phyloP scores from a whole-genome alignment of 2,797 vertebrate genomes.

The Babyrousa celebensis region DNA sequence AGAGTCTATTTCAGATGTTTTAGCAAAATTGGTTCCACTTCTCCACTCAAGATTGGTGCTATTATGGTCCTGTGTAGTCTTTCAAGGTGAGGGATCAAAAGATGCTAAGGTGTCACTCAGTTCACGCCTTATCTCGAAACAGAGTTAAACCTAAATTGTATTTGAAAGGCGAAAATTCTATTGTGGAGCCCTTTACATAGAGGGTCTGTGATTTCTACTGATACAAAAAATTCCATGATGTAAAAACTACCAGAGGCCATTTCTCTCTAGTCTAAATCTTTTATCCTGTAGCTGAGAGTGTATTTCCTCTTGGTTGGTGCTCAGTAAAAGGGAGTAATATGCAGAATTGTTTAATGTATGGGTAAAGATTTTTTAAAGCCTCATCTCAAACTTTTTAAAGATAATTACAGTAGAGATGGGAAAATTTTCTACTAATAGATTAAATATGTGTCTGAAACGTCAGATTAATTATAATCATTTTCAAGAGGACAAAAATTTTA shows the following conservation, averaged over 20 bases:
- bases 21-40: slow-evolving; percentile 68
- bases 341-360: slow-evolving; percentile 66
- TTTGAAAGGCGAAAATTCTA: slow-evolving; percentile 81
- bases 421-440: slow-evolving; percentile 82
- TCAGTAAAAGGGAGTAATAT: slow-evolving; percentile 32
- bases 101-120: slow-evolving; percentile 39
- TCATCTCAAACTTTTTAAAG: slow-evolving; percentile 73
- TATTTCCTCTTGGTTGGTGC: background rate
- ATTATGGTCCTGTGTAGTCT: background rate
- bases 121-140: slow-evolving; percentile 68
- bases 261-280: slow-evolving; percentile 32
- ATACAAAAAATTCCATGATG: slow-evolving; percentile 54
- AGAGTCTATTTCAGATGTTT: slow-evolving; percentile 67
- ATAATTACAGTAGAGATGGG: slow-evolving; percentile 79
- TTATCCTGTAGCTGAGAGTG: background rate
- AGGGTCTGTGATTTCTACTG: slow-evolving; percentile 59
- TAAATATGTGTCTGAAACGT: slow-evolving; percentile 83
- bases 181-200: slow-evolving; percentile 66
- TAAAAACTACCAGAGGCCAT: slow-evolving; percentile 23
- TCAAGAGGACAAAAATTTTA: slow-evolving; percentile 73
- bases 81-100: slow-evolving; percentile 63
- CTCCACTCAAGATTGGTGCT: slow-evolving; percentile 6
- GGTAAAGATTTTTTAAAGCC: slow-evolving; percentile 53
- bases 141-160: slow-evolving; percentile 70
- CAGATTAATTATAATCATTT: slow-evolving; percentile 84